phyloP scores from a whole-genome alignment of 1,140 invertebrate species.

The Neoseiulus cucumeris region DNA sequence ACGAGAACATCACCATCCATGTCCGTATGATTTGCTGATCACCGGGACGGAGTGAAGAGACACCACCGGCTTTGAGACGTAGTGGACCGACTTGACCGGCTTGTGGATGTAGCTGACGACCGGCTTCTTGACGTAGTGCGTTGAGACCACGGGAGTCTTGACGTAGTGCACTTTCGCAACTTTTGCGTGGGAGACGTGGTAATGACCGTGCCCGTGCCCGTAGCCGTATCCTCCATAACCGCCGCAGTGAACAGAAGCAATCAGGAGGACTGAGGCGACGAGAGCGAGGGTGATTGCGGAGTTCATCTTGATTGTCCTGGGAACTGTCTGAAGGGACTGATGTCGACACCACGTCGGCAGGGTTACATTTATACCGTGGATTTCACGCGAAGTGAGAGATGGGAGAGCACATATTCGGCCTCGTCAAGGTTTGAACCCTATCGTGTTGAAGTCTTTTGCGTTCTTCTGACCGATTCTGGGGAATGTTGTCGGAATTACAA shows the following conservation, averaged over 20 bases:
- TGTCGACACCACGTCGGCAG: too few relatives aligned
- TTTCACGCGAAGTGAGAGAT: too few relatives aligned
- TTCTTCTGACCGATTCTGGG: too few relatives aligned
- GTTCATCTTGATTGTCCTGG: neutral
- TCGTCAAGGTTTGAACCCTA: too few relatives aligned
- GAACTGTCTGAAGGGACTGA: too few relatives aligned
- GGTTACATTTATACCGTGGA: too few relatives aligned
- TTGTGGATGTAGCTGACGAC: constrained; percentile 1
- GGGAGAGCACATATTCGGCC: too few relatives aligned
- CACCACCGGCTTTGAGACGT: neutral
- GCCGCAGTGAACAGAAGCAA: neutral
- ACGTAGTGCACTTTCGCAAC: neutral
- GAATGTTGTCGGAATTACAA: too few relatives aligned
- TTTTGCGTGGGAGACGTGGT: neutral
- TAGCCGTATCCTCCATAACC: neutral
- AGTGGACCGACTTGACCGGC: neutral
- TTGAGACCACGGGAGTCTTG: neutral
- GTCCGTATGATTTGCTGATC: neutral
- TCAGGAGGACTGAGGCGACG: neutral
- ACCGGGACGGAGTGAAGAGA: neutral
- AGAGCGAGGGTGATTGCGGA: neutral
- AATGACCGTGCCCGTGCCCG: neutral
- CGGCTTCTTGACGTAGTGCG: constrained; percentile 8
- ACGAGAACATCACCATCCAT: neutral
- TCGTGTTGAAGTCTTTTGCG: too few relatives aligned